Conservation (phyloP, 2,113 vertebrate species). For the Oreotragus oreotragus region DNA sequence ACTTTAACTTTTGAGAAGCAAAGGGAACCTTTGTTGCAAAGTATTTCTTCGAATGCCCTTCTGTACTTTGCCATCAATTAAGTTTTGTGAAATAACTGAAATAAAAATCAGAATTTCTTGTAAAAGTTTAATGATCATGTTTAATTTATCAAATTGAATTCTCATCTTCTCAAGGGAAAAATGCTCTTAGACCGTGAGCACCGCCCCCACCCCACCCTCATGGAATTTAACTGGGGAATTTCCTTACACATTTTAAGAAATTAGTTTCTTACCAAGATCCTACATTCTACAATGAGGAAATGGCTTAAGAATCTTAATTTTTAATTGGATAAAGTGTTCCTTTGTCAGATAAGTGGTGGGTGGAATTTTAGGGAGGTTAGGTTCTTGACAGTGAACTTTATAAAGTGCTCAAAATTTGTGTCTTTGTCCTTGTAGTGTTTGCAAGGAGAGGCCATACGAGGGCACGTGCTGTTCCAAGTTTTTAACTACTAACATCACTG, state of each 20-base stretch:
- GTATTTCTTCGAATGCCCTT: not conserved
- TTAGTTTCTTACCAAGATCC: not conserved
- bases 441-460: rapidly evolving
- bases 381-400: not conserved
- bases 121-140: not conserved
- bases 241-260: not conserved
- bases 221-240: not conserved
- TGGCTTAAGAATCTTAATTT: not conserved
- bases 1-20: not conserved
- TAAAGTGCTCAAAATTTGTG: not conserved
- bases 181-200: not conserved
- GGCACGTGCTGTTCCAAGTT: not conserved
- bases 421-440: not conserved
- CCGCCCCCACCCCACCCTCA: rapidly evolving
- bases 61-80: not conserved
- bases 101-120: constrained; percentile 8
- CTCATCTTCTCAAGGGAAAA: not conserved
- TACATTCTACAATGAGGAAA: not conserved
- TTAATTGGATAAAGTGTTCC: not conserved
- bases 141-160: not conserved
- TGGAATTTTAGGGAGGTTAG: not conserved
- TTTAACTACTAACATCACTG: not conserved
- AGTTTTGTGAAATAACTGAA: not conserved
- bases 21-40: not conserved
- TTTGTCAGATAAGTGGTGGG: not conserved